Base-by-base conservation (phyloP, 2,113 vertebrate species). In the Saiga tatarica region DNA sequence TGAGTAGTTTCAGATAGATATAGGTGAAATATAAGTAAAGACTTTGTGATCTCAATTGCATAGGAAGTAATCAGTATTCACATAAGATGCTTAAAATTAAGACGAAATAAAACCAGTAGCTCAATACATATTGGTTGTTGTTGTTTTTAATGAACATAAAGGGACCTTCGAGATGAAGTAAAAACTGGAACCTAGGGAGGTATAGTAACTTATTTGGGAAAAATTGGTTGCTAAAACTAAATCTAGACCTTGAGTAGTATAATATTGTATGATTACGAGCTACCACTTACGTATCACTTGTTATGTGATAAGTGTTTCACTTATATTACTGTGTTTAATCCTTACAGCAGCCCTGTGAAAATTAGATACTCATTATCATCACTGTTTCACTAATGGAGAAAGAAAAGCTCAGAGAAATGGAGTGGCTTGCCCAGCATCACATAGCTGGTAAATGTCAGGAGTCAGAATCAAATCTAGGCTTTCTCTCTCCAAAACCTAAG, bases 11-110 rank as follows among this genome's bases (percentile, higher is more conserved):
- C 39, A 81, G 50, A 45, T 7, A 92, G 39, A 83, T 64, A 8
- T 52, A 60, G n/a, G 23, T 78, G 28, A 71, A 94, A 87, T 95
- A 92, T 94, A 79, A 89, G 25, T 39, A 97, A 86, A 83, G 57
- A 14, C 28, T 95, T 96, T 95, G 47, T 96, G 55, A 83, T 26
- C 8, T 86, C 78, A 76, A 0, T 91, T 17, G 16, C 64, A 53
- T 76, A 19, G 62, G 15, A 96, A 96, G 47, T 95, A 19, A 36
- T 88, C 62, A 93, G 6, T 95, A 45, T 94, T 97, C 55, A 89
- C 85, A 60, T 15, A 13, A 55, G 50, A 87, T 95, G n/a, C 83
- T 95, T 95, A 95, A 96, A 86, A 93, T 96, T 96, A 96, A 93
- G 36, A 84, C 53, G 1, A 33, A 93, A 93, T 95, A 93, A 95